Evolutionary conservation across 2,888 invertebrate species (phyloP).

Genomic region (Harpalus rubripes): DNA sequence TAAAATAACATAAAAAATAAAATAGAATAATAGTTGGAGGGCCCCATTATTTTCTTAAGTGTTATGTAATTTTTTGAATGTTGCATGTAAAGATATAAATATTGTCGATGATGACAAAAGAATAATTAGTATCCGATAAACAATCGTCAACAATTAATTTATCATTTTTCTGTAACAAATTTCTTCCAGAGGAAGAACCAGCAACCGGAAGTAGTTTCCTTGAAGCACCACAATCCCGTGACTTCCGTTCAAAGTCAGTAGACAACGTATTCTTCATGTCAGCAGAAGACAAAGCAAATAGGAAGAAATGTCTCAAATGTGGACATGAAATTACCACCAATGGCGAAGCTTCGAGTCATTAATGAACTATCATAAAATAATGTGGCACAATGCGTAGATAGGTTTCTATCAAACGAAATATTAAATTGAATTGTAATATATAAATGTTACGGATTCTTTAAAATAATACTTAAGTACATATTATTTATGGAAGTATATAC

Average conservation of each 20-base stretch:
- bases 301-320: constrained; percentile 74
- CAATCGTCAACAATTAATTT: background rate
- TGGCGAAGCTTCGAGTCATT: constrained; percentile 31
- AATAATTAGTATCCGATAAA: background rate
- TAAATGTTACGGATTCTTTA: background rate
- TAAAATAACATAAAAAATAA: too few species aligned
- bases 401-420: background rate
- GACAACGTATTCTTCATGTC: constrained; percentile 76
- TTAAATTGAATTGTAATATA: background rate
- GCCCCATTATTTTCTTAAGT: too few species aligned
- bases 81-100: too few species aligned
- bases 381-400: constrained; percentile 29
- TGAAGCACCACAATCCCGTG: constrained; percentile 77
- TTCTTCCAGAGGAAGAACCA: constrained; percentile 23
- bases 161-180: background rate
- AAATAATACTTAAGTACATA: background rate
- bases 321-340: constrained; percentile 72
- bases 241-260: constrained; percentile 80
- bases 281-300: constrained; percentile 68
- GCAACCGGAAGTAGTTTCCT: constrained; percentile 68
- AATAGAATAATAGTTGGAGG: too few species aligned
- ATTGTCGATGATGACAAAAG: background rate
- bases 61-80: too few species aligned
- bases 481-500: too few species aligned
- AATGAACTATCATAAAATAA: constrained; percentile 34